phyloP scores from a whole-genome alignment of 35 echinoderm and acorn worm species.

The Ophioderma brevispina region DNA sequence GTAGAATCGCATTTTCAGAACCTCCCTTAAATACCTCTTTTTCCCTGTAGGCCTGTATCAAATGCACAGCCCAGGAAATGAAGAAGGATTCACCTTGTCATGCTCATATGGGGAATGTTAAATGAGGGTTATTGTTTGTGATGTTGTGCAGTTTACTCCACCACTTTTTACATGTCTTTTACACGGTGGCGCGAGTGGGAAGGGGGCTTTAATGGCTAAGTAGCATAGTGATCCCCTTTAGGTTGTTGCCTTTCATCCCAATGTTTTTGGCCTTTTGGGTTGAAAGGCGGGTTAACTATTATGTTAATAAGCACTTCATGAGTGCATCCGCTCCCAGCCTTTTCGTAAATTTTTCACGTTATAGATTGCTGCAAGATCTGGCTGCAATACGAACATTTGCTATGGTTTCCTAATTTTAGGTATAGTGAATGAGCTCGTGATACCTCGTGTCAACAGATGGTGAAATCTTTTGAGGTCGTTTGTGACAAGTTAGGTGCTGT shows the following conservation, averaged over 20 bases:
- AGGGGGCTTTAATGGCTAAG: slow-evolving; percentile 35
- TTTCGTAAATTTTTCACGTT: neutral
- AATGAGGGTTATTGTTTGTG: slow-evolving; percentile 24
- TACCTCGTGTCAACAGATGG: neutral
- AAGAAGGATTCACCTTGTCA: slow-evolving; percentile 36
- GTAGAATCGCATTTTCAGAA: slow-evolving; percentile 9
- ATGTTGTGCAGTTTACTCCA: neutral
- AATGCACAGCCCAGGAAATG: slow-evolving; percentile 8
- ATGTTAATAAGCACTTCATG: neutral
- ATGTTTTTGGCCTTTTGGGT: slow-evolving; percentile 28
- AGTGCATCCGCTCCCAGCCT: neutral
- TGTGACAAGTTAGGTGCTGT: neutral
- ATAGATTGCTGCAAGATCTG: neutral
- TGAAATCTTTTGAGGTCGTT: neutral
- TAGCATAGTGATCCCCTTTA: slow-evolving; percentile 24
- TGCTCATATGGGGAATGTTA: neutral
- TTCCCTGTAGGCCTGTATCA: slow-evolving; percentile 18
- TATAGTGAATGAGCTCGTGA: neutral
- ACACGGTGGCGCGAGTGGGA: neutral
- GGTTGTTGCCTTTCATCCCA: slow-evolving; percentile 28
- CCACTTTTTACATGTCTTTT: slow-evolving; percentile 33
- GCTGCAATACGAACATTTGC: neutral
- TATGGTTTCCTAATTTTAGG: slow-evolving; percentile 22
- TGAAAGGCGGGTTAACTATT: neutral
- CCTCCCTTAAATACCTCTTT: neutral